Conservation (phyloP, 1,140 invertebrate genomes). For the Melitaea cinxia region DNA sequence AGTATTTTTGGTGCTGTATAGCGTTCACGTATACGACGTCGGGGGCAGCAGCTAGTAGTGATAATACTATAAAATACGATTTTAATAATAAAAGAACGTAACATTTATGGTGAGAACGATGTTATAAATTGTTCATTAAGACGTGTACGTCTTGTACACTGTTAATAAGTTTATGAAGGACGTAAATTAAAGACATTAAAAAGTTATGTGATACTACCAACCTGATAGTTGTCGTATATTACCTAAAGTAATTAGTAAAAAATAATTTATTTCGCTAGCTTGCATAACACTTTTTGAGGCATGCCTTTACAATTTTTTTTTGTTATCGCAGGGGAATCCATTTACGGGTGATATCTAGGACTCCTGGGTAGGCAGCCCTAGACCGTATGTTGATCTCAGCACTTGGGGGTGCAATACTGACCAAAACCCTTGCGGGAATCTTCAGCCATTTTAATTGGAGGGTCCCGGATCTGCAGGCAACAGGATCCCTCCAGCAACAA, state of each 20-base stretch:
- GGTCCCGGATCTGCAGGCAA: too few relatives aligned
- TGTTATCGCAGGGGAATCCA: too few relatives aligned
- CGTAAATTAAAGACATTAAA: constrained; percentile 3
- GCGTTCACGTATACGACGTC: too few relatives aligned
- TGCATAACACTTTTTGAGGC: background rate
- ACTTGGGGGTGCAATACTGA: too few relatives aligned
- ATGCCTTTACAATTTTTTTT: background rate
- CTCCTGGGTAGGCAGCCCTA: too few relatives aligned
- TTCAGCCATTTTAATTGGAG: too few relatives aligned
- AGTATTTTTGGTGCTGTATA: too few relatives aligned
- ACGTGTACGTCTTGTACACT: background rate
- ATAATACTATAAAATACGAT: background rate
- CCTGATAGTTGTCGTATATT: constrained; percentile 7
- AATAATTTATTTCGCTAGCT: background rate
- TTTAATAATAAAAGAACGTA: background rate
- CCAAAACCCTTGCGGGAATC: too few relatives aligned
- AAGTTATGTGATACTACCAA: background rate
- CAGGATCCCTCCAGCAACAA: too few relatives aligned
- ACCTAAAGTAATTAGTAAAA: background rate
- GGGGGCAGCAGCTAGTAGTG: background rate
- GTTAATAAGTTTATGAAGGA: background rate
- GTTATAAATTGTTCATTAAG: background rate
- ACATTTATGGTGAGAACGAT: background rate
- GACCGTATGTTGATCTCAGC: too few relatives aligned
- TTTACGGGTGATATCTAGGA: too few relatives aligned